phyloP scores from a whole-genome alignment of 2,888 invertebrate genomes.

The Chesias legatella region DNA sequence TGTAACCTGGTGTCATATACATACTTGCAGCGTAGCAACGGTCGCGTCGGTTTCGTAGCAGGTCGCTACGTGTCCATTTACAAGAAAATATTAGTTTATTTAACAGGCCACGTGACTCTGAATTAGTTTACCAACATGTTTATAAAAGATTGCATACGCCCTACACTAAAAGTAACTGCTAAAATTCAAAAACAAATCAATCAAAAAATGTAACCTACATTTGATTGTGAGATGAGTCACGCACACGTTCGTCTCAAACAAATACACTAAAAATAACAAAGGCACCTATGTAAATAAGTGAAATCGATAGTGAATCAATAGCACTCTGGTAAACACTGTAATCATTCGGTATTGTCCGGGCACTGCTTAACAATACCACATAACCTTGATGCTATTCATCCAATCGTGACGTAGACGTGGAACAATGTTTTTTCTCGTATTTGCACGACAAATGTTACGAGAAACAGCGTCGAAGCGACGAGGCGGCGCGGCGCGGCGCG shows the following conservation, averaged over 20 bases:
- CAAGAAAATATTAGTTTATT: no score
- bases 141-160: no score
- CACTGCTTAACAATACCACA: slow-evolving; percentile 56
- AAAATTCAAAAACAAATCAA: no score
- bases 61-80: no score
- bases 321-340: slow-evolving; percentile 29
- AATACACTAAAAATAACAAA: slow-evolving; percentile 4
- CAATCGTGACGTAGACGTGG: slow-evolving; percentile 66
- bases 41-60: neutral
- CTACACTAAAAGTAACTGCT: no score
- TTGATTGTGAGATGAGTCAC: no score
- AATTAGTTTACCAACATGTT: no score
- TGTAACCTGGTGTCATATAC: no score
- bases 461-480: slow-evolving; percentile 40
- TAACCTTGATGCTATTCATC: slow-evolving; percentile 68
- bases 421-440: slow-evolving; percentile 70
- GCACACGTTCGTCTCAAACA: no score
- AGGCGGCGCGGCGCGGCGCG: no score
- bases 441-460: slow-evolving; percentile 56
- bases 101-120: no score
- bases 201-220: no score
- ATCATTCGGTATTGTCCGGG: slow-evolving; percentile 44
- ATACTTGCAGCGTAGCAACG: neutral
- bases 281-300: slow-evolving; percentile 23
- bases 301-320: slow-evolving; percentile 27